These are phyloP conservation scores for Poecilia gillii DNA, from an alignment of 2,797 vertebrate species.

Conservation along the genomic window DNA sequence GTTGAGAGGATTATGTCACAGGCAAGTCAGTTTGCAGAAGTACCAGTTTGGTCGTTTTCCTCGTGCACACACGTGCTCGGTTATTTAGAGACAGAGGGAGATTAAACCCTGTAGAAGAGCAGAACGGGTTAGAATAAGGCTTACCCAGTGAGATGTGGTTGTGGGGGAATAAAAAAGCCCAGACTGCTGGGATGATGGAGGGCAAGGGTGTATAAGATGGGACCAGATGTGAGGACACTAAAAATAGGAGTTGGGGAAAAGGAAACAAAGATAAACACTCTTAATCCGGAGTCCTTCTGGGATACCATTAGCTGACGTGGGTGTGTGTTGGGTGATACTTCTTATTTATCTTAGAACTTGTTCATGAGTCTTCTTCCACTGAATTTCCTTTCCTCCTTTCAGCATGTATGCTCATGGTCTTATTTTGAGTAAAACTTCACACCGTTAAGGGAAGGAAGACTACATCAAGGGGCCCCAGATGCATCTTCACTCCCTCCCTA, in stretches of 20 bases:
- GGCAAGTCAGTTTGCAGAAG: constrained; percentile 47
- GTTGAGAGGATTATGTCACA: constrained; percentile 41
- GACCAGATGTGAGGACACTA: constrained; percentile 26
- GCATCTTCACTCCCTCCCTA: constrained; percentile 32
- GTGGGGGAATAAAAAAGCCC: constrained; percentile 8
- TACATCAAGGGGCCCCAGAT: constrained; percentile 53
- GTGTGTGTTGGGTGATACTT: constrained; percentile 14
- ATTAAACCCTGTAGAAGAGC: constrained; percentile 30
- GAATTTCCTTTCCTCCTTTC: constrained; percentile 9
- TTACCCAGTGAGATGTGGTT: constrained; percentile 41
- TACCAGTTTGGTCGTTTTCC: constrained; percentile 35
- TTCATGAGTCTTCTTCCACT: constrained; percentile 20
- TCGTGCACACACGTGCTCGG: constrained; percentile 3
- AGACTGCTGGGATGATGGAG: constrained; percentile 44
- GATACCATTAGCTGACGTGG: constrained; percentile 44
- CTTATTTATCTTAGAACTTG: constrained; percentile 19
- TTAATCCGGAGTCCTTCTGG: constrained; percentile 35
- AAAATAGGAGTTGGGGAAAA: constrained; percentile 30
- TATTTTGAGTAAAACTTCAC: constrained; percentile 57
- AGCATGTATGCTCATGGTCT: constrained; percentile 27
- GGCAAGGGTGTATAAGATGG: constrained; percentile 21
- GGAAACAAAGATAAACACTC: constrained; percentile 27
- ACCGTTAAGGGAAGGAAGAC: constrained; percentile 51
- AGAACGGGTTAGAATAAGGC: constrained; percentile 47
- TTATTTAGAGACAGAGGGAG: constrained; percentile 15